Conservation (phyloP, 2,888 invertebrate genomes). For the Amitus sp. region DNA sequence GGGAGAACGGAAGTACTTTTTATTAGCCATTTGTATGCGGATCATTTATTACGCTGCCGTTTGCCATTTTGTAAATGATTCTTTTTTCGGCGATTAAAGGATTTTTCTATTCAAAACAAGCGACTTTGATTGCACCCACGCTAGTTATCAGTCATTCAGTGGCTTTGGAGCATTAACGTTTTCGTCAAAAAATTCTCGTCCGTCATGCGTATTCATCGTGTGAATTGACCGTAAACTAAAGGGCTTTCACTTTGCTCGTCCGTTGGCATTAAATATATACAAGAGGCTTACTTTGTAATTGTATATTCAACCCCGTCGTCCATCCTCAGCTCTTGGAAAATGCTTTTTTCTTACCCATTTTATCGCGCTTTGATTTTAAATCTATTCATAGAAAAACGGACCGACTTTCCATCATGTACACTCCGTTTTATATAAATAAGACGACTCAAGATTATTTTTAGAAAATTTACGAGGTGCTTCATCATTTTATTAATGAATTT, state of each 20-base stretch:
- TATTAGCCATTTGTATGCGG: neutral
- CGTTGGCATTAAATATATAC: conserved; percentile 30
- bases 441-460: too few relatives aligned
- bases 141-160: conserved; percentile 27
- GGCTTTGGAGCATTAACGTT: conserved; percentile 26
- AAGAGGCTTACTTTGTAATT: conserved; percentile 34
- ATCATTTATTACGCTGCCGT: too few relatives aligned
- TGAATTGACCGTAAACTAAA: conserved; percentile 35
- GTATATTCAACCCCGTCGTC: conserved; percentile 26
- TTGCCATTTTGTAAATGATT: too few relatives aligned
- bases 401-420: too few relatives aligned
- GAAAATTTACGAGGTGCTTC: too few relatives aligned
- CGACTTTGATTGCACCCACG: neutral
- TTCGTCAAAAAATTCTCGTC: conserved; percentile 33
- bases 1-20: neutral
- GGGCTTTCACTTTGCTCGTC: conserved; percentile 28
- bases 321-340: neutral
- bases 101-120: neutral
- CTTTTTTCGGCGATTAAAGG: neutral
- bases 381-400: neutral
- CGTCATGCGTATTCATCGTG: conserved; percentile 32
- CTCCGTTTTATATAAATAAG: too few relatives aligned
- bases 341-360: neutral
- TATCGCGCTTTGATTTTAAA: neutral
- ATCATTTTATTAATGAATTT: too few relatives aligned